Evolutionary conservation across 1,140 invertebrate species (phyloP).

Genomic region (Temnothorax curvispinosus): DNA sequence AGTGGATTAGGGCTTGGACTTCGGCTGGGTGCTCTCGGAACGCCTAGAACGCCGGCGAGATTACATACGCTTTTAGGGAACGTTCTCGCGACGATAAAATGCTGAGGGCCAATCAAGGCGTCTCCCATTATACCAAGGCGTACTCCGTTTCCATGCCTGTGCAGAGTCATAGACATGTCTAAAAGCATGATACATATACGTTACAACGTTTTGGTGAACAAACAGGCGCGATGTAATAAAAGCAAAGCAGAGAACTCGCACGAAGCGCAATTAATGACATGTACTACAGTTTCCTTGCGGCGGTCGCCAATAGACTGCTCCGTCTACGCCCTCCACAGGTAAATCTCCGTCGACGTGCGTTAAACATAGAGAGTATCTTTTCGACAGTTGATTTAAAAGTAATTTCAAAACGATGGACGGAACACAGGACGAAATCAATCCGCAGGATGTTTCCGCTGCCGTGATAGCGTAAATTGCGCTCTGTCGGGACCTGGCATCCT

Average conservation of each 20-base stretch:
- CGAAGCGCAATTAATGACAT: slow-evolving; percentile 66
- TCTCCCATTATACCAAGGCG: slow-evolving; percentile 92
- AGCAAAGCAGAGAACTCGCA: neutral
- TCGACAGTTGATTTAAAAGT: slow-evolving; percentile 90
- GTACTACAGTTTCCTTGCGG: slow-evolving; percentile 93
- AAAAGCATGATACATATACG: slow-evolving; percentile 67
- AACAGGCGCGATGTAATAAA: neutral
- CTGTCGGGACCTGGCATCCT: slow-evolving; percentile 88
- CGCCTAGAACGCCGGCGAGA: slow-evolving; percentile 83
- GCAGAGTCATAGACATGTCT: slow-evolving; percentile 92
- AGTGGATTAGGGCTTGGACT: slow-evolving; percentile 77
- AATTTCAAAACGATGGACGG: slow-evolving; percentile 89
- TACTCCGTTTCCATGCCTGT: slow-evolving; percentile 90
- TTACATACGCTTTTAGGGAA: slow-evolving; percentile 85
- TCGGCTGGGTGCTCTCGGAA: slow-evolving; percentile 76
- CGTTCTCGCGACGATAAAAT: slow-evolving; percentile 84
- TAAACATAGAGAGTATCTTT: slow-evolving; percentile 90
- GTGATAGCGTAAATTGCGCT: slow-evolving; percentile 89
- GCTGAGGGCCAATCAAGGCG: slow-evolving; percentile 89
- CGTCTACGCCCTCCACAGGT: slow-evolving; percentile 90
- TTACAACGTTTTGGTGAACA: neutral
- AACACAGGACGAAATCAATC: slow-evolving; percentile 89
- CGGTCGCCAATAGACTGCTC: slow-evolving; percentile 91
- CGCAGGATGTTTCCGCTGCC: slow-evolving; percentile 88
- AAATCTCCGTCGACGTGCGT: slow-evolving; percentile 89